Evolutionary conservation across 1,140 invertebrate genomes (phyloP), one percentile per base, ranked within the genome.

Genomic region (Colletes gigas): DNA sequence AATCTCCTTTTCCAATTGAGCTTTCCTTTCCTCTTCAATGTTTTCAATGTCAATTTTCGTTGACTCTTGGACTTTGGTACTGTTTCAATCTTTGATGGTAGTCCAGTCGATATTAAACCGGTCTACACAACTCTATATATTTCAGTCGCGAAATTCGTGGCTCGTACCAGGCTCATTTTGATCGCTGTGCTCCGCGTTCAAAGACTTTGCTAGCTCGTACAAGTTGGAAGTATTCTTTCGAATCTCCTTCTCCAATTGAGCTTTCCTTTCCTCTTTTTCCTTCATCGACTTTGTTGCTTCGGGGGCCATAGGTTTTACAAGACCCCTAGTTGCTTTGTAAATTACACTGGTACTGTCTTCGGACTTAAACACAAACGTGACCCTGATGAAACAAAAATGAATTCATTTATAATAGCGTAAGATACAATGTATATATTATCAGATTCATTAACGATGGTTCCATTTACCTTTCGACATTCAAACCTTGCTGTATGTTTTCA

Each of bases 331-430:
- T 41, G 92, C 82, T 81, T 88, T 92, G 54, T 94, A 93, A 63
- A 90, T 90, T 39, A 93, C 88, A 15, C 90, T 90, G 65, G 88
- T 91, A 41, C 90, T 90, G 41, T 94, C 92, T 4, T 88, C 89
- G 44, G 90, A 90, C 85, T 92, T 93, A 41, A 94, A 90, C 68
- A 92, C 91, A 44, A 94, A 87, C 67, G 89, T 92, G 39, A 94
- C 81, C 71, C 93, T 94, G 82, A 70, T 88, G 88, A 47, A 72
- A 68, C 52, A 77, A 60, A 41, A 19, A 19, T 41, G 55, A 21
- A 57, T 41, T 60, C 65, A 55, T n/a, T 15, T 17, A 50, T n/a
- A 57, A 30, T 57, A 50, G 14, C 50, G 60, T 5, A 4, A 50
- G 39, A 9, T 52, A 21, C 0, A 50, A 17, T 5, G 52, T 30